phyloP scores from a whole-genome alignment of 2,888 invertebrate species.

The Molorchus minor region DNA sequence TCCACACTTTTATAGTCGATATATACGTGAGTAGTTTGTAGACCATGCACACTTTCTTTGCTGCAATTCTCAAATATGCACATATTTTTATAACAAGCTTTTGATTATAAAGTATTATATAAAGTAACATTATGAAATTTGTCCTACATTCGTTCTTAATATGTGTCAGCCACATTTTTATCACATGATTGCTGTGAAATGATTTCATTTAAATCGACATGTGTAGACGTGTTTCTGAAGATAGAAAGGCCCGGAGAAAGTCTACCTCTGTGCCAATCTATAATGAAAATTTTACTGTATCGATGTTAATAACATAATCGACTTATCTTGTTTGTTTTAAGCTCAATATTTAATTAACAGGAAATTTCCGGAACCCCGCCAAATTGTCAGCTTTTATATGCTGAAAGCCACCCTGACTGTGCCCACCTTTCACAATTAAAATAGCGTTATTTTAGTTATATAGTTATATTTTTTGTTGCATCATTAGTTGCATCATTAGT shows the following conservation, averaged over 20 bases:
- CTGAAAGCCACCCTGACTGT: no score
- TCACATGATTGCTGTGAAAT: conserved; percentile 9
- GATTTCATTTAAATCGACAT: conserved; percentile 4
- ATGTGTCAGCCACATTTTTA: conserved; percentile 25
- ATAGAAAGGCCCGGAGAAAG: not conserved
- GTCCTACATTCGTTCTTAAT: conserved; percentile 20
- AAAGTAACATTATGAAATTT: conserved; percentile 27
- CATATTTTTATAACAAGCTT: conserved; percentile 17
- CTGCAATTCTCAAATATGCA: conserved; percentile 42
- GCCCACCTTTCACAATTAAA: no score
- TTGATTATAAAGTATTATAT: conserved; percentile 23
- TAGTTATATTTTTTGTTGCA: no score
- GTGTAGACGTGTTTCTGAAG: not conserved
- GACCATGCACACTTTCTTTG: conserved; percentile 41
- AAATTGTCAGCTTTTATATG: no score
- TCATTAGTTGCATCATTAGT: no score
- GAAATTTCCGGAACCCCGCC: no score
- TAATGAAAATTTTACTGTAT: no score
- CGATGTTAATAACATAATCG: no score
- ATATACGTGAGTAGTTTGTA: conserved; percentile 39
- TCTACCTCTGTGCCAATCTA: no score
- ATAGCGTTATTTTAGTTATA: no score
- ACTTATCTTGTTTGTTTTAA: no score
- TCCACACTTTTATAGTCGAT: conserved; percentile 31
- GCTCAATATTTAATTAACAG: no score